Evolutionary conservation across 2,113 vertebrate species (phyloP).

Genomic region (Mormoops blainvillei): DNA sequence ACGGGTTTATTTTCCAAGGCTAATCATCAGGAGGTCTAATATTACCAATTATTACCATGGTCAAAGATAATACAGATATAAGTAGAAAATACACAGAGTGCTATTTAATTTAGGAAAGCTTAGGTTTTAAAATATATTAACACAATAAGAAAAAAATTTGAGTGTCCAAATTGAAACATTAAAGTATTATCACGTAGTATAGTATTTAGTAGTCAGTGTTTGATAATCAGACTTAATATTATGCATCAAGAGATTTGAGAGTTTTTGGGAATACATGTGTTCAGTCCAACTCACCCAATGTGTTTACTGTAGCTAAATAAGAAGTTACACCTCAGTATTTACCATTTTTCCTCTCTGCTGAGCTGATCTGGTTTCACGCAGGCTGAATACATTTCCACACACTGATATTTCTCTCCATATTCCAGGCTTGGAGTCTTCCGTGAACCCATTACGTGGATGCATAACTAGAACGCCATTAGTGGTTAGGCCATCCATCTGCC

Average conservation of each 20-base stretch:
- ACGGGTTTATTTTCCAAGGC: slow-evolving; percentile 80
- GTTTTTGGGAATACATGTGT: background rate
- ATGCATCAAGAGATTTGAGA: background rate
- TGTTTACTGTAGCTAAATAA: background rate
- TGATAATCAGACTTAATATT: background rate
- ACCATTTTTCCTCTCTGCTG: slow-evolving; percentile 98
- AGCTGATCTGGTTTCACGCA: slow-evolving; percentile 95
- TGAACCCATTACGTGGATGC: slow-evolving; percentile 96
- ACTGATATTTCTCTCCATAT: slow-evolving; percentile 99
- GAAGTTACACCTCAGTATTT: slow-evolving; percentile 55
- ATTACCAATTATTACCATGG: slow-evolving; percentile 15
- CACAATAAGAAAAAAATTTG: background rate
- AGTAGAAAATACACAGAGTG: slow-evolving; percentile 1
- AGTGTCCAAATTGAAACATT: slow-evolving; percentile 26
- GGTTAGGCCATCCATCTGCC: slow-evolving; percentile 98
- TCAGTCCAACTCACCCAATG: background rate
- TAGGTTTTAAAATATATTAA: slow-evolving; percentile 37
- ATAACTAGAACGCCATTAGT: slow-evolving; percentile 98
- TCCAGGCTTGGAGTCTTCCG: slow-evolving; percentile 95
- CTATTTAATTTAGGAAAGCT: background rate
- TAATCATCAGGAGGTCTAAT: background rate
- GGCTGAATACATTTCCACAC: slow-evolving; percentile 96
- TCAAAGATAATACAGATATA: background rate
- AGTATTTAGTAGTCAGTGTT: background rate
- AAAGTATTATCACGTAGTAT: background rate